Evolutionary conservation across 1,140 invertebrate genomes (phyloP).

Genomic region (Caligus rogercresseyi): DNA sequence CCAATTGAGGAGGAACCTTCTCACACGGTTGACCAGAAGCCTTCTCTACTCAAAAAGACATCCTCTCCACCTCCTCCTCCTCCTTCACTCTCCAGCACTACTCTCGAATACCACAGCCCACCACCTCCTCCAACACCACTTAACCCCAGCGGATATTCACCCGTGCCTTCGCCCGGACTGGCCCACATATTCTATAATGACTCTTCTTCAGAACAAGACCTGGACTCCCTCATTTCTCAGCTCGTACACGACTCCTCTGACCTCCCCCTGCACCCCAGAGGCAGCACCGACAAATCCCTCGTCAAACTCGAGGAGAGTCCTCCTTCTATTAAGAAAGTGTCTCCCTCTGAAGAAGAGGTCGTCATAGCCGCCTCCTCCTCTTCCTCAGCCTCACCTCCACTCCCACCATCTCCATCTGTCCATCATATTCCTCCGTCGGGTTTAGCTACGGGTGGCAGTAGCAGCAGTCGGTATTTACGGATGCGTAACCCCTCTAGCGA

Average conservation of each 20-base stretch:
- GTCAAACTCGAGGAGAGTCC: not conserved
- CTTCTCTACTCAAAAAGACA: not conserved
- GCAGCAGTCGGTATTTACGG: not conserved
- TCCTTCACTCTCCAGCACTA: not conserved
- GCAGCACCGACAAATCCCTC: not conserved
- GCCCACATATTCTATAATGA: not conserved
- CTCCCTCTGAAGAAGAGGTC: too few relatives aligned
- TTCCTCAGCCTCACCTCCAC: not conserved
- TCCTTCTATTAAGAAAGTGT: too few relatives aligned
- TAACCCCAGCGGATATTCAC: not conserved
- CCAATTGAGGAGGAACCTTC: not conserved
- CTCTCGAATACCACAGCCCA: not conserved
- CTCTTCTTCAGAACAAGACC: not conserved
- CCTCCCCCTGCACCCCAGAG: not conserved
- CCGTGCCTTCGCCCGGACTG: not conserved
- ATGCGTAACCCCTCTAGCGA: slow-evolving; percentile 1
- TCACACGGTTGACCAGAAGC: not conserved
- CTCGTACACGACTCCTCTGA: not conserved
- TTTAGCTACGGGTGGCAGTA: too few relatives aligned
- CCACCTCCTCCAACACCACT: not conserved
- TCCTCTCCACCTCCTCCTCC: not conserved
- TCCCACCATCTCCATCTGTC: not conserved
- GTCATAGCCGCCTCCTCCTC: not conserved
- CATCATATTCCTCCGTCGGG: too few relatives aligned
- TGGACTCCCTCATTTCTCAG: not conserved